Evolutionary conservation across 1,140 invertebrate species (phyloP), one percentile per base, ranked within the genome.

Genomic region (Philopotamus ludificatus): DNA sequence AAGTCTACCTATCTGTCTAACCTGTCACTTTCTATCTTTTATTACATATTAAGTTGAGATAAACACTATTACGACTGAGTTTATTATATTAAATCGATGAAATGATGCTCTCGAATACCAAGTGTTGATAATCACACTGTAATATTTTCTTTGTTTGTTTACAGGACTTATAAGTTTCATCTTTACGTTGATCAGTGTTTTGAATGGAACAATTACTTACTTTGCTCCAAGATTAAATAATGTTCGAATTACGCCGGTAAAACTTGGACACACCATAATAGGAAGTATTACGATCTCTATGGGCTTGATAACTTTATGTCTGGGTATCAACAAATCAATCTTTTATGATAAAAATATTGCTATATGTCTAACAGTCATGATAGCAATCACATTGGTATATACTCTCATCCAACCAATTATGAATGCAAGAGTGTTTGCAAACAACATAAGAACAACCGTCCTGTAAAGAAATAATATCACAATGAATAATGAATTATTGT

Each of bases 111-210:
- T n/a, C n/a, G n/a, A n/a, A n/a, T n/a, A n/a, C n/a, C n/a, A n/a
- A n/a, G n/a, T n/a, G n/a, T n/a, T n/a, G n/a, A n/a, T n/a, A n/a
- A n/a, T n/a, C n/a, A n/a, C n/a, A n/a, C n/a, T n/a, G n/a, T n/a
- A n/a, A n/a, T n/a, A n/a, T n/a, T n/a, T n/a, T n/a, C n/a, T n/a
- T n/a, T 34, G 4, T 34, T 34, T 34, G 28, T 34, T 57, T 57
- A 41, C n/a, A 57, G 54, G 54, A 26, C 15, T 57, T 7, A 57
- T 57, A 1, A 21, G 54, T 12, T 57, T 57, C 18, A 57, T 57
- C 12, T 42, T 57, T 21, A 57, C 54, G 1, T 10, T 57, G 54
- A 41, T 57, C 12, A 23, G 26, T 1, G 4, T 39, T 1, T 22
- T 57, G 3, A 57, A 57, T 28, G 54, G 54, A 42, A 41, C 34